phyloP scores from a whole-genome alignment of 1,140 invertebrate genomes.

The Euwallacea fornicatus region DNA sequence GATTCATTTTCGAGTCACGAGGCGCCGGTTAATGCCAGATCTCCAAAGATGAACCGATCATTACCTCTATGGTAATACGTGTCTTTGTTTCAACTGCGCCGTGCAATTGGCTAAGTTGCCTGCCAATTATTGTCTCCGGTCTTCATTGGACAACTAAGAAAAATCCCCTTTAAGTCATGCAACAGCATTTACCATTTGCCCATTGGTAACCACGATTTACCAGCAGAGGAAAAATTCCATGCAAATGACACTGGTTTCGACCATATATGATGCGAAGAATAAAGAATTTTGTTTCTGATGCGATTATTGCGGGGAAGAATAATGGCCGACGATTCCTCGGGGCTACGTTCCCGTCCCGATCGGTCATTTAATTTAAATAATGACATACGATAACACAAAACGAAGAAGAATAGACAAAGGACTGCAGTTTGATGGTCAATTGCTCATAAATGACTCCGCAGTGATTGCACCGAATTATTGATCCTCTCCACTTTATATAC shows the following conservation, averaged over 20 bases:
- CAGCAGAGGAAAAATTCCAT: slow-evolving; percentile 1
- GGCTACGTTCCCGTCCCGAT: slow-evolving; percentile 14
- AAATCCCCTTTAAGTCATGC: slow-evolving; percentile 11
- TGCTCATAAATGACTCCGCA: background rate
- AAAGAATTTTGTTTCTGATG: slow-evolving; percentile 7
- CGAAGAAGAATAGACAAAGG: slow-evolving; percentile 13
- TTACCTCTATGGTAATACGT: too few species aligned
- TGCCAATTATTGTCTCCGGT: background rate
- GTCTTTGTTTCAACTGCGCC: background rate
- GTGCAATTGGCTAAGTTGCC: slow-evolving; percentile 6
- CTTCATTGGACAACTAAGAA: slow-evolving; percentile 3
- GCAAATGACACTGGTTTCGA: slow-evolving; percentile 9
- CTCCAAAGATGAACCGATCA: too few species aligned
- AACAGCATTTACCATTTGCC: slow-evolving; percentile 11
- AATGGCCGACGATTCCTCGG: slow-evolving; percentile 1
- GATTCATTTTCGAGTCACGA: background rate
- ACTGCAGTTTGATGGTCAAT: background rate
- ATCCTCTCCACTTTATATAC: too few species aligned
- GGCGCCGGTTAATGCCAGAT: too few species aligned
- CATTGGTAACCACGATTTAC: slow-evolving; percentile 12
- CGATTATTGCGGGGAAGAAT: slow-evolving; percentile 9
- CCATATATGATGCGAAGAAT: background rate
- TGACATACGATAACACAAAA: slow-evolving; percentile 8
- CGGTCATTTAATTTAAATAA: slow-evolving; percentile 13
- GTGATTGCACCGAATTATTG: background rate